A percentile compares a stretch with the other conserved stretches of the same genome.
phyloP scores from a whole-genome alignment of 1,140 invertebrate species.

The Danaus plexippus region DNA sequence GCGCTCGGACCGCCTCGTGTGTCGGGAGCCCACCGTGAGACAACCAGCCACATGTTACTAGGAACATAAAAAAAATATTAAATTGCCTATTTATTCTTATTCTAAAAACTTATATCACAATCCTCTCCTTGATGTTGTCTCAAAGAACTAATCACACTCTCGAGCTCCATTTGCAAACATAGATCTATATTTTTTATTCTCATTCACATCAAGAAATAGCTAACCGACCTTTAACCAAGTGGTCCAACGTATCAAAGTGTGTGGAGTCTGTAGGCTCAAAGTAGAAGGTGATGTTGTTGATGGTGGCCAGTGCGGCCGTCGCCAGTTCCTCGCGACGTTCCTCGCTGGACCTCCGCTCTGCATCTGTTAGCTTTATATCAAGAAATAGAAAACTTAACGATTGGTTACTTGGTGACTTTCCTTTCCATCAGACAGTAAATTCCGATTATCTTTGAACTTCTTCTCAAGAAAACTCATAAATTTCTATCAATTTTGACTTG shows the following conservation, averaged over 20 bases:
- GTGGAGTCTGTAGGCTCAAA: constrained; percentile 43
- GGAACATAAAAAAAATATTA: not conserved
- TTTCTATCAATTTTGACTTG: no score
- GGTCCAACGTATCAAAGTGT: constrained; percentile 10
- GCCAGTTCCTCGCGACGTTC: constrained; percentile 52
- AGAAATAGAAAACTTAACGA: constrained; percentile 17
- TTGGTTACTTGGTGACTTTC: constrained; percentile 16
- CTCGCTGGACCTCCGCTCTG: constrained; percentile 17
- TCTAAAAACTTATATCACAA: no score
- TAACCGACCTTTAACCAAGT: constrained; percentile 13
- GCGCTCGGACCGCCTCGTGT: constrained; percentile 53
- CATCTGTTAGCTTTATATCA: constrained; percentile 18
- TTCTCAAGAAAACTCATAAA: no score
- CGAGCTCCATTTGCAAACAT: no score
- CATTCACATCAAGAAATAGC: no score
- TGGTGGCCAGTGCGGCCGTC: constrained; percentile 52
- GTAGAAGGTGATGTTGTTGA: constrained; percentile 68
- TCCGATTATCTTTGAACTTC: no score
- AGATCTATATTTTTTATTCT: no score
- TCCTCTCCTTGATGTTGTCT: no score
- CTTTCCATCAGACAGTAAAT: no score
- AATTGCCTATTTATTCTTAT: not conserved
- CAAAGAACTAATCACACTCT: no score
- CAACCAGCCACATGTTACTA: constrained; percentile 45
- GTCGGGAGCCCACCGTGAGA: constrained; percentile 22